Base-by-base conservation (phyloP, 2,113 vertebrate species). In the Uria lomvia region DNA sequence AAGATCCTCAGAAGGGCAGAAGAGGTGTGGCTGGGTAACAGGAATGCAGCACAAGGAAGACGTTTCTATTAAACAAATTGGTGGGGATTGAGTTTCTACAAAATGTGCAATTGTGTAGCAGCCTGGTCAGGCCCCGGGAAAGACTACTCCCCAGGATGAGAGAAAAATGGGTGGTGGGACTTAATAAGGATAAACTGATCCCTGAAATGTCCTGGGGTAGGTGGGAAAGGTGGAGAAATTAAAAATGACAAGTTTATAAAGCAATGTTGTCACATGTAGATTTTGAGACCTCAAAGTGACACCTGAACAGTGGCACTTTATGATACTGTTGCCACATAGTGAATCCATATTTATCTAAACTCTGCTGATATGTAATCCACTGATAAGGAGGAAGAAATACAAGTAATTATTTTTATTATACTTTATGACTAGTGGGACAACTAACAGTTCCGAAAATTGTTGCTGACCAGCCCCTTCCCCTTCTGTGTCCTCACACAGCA, bases 31-130 rank as follows among this genome's bases (percentile, higher is more conserved):
- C 1, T 95, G 87, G 53, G 62, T 76, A 82, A 85, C 72, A 94
- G 91, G 77, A 96, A 97, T 92, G 95, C 87, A 91, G 75, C 58
- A 59, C 6, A 5, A 45, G 66, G 70, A 92, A 94, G 80, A 84
- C 0, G 1, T 38, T 80, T 47, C 63, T 86, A 18, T 77, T 60
- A 90, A 92, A 83, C 29, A 59, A 63, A 77, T 78, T 30, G 34
- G 18, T 63, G 42, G 47, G 36, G 68, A 26, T 56, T 78, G 68
- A 77, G 56, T 50, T 90, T 71, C 38, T 74, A 34, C 19, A 42
- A 65, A 78, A 43, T 0, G 1, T 36, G 59, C 42, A 22, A 0
- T 43, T 60, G 52, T 27, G 26, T 21, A 36, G 2, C 4, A 56
- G 40, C 30, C 73, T 14, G 36, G 50, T 43, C 15, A 45, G 62